Evolutionary conservation across 2,888 invertebrate genomes (phyloP).

Genomic region (Volucella zonaria): DNA sequence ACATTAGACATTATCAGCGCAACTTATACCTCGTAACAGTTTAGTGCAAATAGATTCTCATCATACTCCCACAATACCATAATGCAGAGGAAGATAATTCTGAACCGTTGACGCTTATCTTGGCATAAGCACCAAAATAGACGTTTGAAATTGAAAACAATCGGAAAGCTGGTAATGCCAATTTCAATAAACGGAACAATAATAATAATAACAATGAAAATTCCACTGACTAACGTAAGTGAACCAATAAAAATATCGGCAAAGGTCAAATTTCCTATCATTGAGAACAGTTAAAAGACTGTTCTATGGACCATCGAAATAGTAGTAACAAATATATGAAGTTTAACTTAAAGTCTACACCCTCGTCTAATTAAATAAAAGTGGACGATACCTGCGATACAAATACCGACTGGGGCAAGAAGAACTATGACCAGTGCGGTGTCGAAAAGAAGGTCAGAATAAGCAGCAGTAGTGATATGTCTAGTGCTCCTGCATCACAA

Average conservation of each 20-base stretch:
- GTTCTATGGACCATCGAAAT: conserved; percentile 52
- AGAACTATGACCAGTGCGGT: conserved; percentile 78
- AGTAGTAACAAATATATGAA: conserved; percentile 75
- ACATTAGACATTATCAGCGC: conserved; percentile 28
- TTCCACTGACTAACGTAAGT: conserved; percentile 47
- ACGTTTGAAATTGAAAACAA: conserved; percentile 78
- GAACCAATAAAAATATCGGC: conserved; percentile 79
- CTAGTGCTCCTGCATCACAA: conserved; percentile 58
- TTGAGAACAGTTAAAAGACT: conserved; percentile 78
- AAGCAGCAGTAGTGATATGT: conserved; percentile 53
- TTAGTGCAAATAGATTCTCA: conserved; percentile 62
- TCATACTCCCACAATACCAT: conserved; percentile 31
- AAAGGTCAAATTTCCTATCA: conserved; percentile 81
- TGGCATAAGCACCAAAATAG: conserved; percentile 72
- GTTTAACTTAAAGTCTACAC: conserved; percentile 74
- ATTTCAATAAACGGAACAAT: conserved; percentile 78
- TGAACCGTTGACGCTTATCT: conserved; percentile 65
- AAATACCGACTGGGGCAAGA: conserved; percentile 80
- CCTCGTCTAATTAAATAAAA: conserved; percentile 55
- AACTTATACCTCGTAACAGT: conserved; percentile 77
- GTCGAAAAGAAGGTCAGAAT: conserved; percentile 76
- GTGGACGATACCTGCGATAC: conserved; percentile 74
- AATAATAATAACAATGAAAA: conserved; percentile 62
- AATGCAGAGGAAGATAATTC: conserved; percentile 9
- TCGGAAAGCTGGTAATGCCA: conserved; percentile 80